These are phyloP conservation scores for Nebria ingens DNA, from an alignment of 1,140 invertebrate genomes.

Conservation along the genomic window DNA sequence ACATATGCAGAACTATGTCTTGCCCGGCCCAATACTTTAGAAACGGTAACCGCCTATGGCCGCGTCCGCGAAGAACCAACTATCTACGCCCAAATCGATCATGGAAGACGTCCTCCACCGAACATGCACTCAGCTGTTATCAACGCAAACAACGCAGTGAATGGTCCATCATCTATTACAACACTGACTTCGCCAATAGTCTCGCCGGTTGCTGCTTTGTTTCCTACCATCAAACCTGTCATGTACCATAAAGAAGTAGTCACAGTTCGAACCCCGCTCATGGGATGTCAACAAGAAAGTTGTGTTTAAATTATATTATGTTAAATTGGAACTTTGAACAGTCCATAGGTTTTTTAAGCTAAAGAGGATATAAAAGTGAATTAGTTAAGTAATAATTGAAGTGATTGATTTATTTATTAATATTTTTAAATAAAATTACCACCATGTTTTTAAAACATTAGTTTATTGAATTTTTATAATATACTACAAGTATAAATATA, in stretches of 20 bases:
- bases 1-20: constrained; percentile 61
- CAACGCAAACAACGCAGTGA: neutral
- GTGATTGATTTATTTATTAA: too few species aligned
- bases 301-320: constrained; percentile 75
- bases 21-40: constrained; percentile 41
- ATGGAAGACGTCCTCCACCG: constrained; percentile 35
- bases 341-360: too few species aligned
- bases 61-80: constrained; percentile 44
- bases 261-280: constrained; percentile 68
- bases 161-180: constrained; percentile 16
- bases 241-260: constrained; percentile 57
- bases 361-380: too few species aligned
- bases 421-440: too few species aligned
- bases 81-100: constrained; percentile 61
- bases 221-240: constrained; percentile 26
- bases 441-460: too few species aligned
- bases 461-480: too few species aligned
- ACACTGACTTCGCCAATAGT: constrained; percentile 30
- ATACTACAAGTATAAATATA: too few species aligned
- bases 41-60: constrained; percentile 28
- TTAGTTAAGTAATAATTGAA: too few species aligned
- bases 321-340: too few species aligned
- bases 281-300: constrained; percentile 72
- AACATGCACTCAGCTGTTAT: neutral
- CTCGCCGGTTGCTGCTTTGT: constrained; percentile 28